A percentile compares a stretch with the other conserved stretches of the same genome.
phyloP scores from a whole-genome alignment of 2,797 vertebrate genomes.

The Enteromius paludinosus region DNA sequence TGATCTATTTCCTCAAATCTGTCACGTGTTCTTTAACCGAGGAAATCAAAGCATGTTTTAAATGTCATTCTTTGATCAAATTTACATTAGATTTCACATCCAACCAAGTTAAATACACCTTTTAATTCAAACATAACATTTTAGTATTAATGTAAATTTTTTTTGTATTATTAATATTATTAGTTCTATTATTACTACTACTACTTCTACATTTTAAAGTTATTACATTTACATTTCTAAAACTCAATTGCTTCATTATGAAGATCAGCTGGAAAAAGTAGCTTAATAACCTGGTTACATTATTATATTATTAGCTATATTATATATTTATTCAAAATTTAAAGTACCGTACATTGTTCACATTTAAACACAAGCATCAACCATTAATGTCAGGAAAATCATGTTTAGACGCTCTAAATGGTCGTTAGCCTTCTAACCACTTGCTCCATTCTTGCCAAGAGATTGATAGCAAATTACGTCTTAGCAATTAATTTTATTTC shows the following conservation, averaged over 20 bases:
- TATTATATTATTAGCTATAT: background rate
- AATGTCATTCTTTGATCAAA: background rate
- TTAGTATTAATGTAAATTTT: background rate
- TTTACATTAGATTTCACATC: background rate
- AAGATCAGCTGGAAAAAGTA: background rate
- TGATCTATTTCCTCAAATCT: conserved; percentile 23
- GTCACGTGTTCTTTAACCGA: conserved; percentile 11
- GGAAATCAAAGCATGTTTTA: background rate
- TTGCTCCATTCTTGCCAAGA: background rate
- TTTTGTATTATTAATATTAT: background rate
- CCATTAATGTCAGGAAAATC: conserved; percentile 7
- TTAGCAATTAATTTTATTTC: background rate
- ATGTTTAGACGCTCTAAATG: background rate
- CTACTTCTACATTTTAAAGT: background rate
- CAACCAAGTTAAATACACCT: background rate
- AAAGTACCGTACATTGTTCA: background rate
- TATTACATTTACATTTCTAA: background rate
- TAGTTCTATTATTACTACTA: background rate
- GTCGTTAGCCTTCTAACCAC: background rate
- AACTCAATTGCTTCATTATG: background rate
- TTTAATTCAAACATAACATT: background rate
- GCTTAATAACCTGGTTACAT: background rate
- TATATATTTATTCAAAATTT: background rate
- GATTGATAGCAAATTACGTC: background rate
- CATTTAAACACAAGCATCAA: background rate